A percentile compares a stretch with the other conserved stretches of the same genome.
phyloP scores from a whole-genome alignment of 1,140 invertebrate species.

The Cataglyphis hispanica region DNA sequence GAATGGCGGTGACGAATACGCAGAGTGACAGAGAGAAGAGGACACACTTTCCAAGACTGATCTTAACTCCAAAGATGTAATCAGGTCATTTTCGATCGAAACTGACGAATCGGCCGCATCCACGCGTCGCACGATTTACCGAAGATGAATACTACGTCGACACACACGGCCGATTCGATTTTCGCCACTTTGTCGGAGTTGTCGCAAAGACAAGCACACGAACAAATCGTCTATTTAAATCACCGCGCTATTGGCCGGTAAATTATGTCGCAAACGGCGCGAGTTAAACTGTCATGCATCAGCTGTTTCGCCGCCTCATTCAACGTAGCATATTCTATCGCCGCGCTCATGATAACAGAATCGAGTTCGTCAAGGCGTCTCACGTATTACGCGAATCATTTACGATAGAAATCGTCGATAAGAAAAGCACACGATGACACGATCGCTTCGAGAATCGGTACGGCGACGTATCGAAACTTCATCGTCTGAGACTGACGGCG shows the following conservation, averaged over 20 bases:
- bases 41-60: constrained; percentile 43
- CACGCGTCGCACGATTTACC: constrained; percentile 47
- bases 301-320: constrained; percentile 5
- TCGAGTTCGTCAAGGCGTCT: not conserved
- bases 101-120: constrained; percentile 39
- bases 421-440: not conserved
- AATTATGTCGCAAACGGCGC: constrained; percentile 16
- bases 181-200: not conserved
- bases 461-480: not conserved
- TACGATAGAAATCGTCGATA: not conserved
- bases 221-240: constrained; percentile 13
- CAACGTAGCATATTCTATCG: not conserved
- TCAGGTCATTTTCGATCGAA: constrained; percentile 67
- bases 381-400: not conserved
- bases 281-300: constrained; percentile 11
- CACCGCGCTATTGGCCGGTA: constrained; percentile 16
- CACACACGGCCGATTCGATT: constrained; percentile 9
- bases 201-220: not conserved
- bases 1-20: constrained; percentile 8
- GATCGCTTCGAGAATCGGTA: not conserved
- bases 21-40: not conserved
- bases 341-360: constrained; percentile 8
- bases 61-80: constrained; percentile 50
- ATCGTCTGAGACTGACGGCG: not conserved
- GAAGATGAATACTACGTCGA: constrained; percentile 14